These are phyloP conservation scores for Spondyliosoma cantharus DNA, from an alignment of 2,797 vertebrate genomes.

Conservation along the genomic window DNA sequence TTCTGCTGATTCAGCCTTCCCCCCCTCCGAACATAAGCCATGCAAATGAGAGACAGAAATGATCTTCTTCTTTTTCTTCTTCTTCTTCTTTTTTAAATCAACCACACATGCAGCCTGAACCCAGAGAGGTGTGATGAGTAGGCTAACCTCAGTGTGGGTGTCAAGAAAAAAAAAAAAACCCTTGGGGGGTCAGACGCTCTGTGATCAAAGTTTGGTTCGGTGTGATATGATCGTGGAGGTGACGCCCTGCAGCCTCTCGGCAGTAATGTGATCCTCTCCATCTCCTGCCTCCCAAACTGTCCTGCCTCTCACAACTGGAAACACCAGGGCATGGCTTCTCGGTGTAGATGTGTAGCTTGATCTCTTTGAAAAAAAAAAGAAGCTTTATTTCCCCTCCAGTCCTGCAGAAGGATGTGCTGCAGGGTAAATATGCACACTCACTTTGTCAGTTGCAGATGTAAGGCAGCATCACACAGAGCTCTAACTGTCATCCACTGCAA, in stretches of 20 bases:
- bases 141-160: neutral
- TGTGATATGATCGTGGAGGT: constrained; percentile 33
- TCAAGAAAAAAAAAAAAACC: neutral
- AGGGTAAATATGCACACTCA: neutral
- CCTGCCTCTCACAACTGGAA: constrained; percentile 14
- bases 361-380: neutral
- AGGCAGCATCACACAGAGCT: no score
- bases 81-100: neutral
- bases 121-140: neutral
- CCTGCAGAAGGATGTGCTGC: neutral
- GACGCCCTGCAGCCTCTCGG: constrained; percentile 61
- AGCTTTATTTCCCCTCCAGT: neutral
- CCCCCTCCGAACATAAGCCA: neutral
- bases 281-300: constrained; percentile 24
- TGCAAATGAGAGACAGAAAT: neutral
- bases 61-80: neutral
- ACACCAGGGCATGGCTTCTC: neutral
- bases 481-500: neutral
- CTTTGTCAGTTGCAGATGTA: neutral
- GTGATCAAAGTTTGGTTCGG: constrained; percentile 19
- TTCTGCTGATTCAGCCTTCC: neutral
- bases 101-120: neutral
- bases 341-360: neutral
- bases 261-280: constrained; percentile 46
- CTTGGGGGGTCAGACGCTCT: neutral